Conservation (phyloP, 2,888 invertebrate species). For the Bursaphelenchus okinawaensis region DNA sequence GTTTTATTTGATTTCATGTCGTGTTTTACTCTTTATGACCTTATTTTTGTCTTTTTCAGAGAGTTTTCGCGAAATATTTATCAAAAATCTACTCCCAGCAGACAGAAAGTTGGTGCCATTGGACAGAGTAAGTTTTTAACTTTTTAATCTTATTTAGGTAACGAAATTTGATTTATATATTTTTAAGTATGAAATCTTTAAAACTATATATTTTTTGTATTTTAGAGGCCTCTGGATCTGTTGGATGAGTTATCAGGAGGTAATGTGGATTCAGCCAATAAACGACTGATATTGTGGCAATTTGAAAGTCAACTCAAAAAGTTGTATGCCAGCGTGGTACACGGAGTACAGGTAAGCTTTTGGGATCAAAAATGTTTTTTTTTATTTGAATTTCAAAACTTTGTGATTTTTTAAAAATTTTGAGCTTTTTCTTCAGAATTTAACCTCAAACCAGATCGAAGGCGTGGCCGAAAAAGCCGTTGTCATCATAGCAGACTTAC, state of each 20-base stretch:
- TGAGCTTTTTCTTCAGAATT: conserved; percentile 56
- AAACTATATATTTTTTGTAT: too few species aligned
- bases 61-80: conserved; percentile 72
- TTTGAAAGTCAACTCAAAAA: conserved; percentile 83
- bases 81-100: conserved; percentile 67
- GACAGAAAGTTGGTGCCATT: conserved; percentile 68
- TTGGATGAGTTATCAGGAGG: conserved; percentile 62
- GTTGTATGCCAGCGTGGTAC: conserved; percentile 69
- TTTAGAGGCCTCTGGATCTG: conserved; percentile 29
- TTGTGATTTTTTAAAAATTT: too few species aligned
- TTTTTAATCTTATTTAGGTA: too few species aligned
- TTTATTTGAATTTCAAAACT: too few species aligned
- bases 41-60: conserved; percentile 63
- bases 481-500: conserved; percentile 68
- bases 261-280: conserved; percentile 62
- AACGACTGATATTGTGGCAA: conserved; percentile 67
- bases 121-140: conserved; percentile 59
- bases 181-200: too few species aligned
- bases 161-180: too few species aligned
- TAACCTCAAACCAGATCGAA: conserved; percentile 74
- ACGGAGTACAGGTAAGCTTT: conserved; percentile 66
- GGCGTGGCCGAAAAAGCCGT: conserved; percentile 76
- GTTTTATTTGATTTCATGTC: too few species aligned
- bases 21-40: too few species aligned
- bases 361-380: neutral